Percentiles rank a stretch among this genome's conserved stretches.
Conservation (phyloP, 2,113 vertebrate genomes). For the Camelus bactrianus region DNA sequence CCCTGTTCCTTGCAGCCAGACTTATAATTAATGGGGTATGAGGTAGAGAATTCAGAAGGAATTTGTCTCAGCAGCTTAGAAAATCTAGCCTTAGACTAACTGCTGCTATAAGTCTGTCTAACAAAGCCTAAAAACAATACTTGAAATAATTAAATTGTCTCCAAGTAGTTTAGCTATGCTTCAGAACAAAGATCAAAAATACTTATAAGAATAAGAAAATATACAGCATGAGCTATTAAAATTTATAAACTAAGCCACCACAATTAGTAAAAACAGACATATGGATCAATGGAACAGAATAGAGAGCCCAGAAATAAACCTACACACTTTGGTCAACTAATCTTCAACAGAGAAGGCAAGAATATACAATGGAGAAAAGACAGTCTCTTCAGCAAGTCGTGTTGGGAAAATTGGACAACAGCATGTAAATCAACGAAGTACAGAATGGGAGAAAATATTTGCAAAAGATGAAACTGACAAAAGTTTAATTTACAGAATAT, state of each 20-base stretch:
- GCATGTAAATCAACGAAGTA: background rate
- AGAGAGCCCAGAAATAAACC: too few relatives aligned
- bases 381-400: too few relatives aligned
- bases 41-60: background rate
- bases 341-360: too few relatives aligned
- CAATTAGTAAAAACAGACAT: background rate
- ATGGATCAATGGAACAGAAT: too few relatives aligned
- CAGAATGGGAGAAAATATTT: background rate
- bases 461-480: background rate
- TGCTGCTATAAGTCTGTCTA: background rate
- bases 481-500: background rate
- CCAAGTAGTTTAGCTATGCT: background rate
- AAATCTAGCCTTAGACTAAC: background rate
- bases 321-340: too few relatives aligned
- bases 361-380: too few relatives aligned
- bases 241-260: background rate
- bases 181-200: background rate
- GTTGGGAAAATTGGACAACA: too few relatives aligned
- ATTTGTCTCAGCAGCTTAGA: background rate
- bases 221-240: background rate
- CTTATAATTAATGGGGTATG: background rate
- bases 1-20: background rate
- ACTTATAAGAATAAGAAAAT: background rate
- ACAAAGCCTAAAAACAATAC: background rate
- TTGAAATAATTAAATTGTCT: background rate